Conservation (phyloP, 2,888 invertebrate genomes). For the Athripsodes cinereus region DNA sequence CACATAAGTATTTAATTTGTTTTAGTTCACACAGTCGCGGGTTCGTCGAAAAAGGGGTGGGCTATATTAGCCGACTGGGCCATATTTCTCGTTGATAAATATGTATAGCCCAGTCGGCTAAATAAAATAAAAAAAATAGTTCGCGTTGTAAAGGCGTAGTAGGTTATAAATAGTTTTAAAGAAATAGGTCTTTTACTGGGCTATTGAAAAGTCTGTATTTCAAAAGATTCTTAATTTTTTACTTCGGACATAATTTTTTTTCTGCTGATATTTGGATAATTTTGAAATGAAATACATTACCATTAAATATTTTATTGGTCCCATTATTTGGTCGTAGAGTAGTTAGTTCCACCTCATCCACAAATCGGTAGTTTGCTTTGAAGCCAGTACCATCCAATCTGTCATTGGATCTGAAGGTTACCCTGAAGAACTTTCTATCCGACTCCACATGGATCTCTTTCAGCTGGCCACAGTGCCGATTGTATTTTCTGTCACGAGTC, state of each 20-base stretch:
- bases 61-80: no score
- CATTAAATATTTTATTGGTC: constrained; percentile 19
- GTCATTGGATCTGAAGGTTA: constrained; percentile 91
- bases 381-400: constrained; percentile 92
- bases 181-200: no score
- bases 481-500: constrained; percentile 83
- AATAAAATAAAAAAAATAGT: no score
- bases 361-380: constrained; percentile 84
- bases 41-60: no score
- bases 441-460: constrained; percentile 78
- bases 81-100: no score
- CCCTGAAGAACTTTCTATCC: constrained; percentile 88
- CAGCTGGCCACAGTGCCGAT: constrained; percentile 81
- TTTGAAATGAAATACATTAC: background rate
- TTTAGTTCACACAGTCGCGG: no score
- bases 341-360: constrained; percentile 59
- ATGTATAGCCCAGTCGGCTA: no score
- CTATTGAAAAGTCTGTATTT: no score
- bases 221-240: no score
- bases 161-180: no score
- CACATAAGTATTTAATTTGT: no score
- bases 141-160: no score
- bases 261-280: background rate
- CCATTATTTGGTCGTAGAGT: constrained; percentile 39
- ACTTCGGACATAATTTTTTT: background rate